Conservation (phyloP, 92 coral and sea anemone species). For the Ricordea florida region DNA sequence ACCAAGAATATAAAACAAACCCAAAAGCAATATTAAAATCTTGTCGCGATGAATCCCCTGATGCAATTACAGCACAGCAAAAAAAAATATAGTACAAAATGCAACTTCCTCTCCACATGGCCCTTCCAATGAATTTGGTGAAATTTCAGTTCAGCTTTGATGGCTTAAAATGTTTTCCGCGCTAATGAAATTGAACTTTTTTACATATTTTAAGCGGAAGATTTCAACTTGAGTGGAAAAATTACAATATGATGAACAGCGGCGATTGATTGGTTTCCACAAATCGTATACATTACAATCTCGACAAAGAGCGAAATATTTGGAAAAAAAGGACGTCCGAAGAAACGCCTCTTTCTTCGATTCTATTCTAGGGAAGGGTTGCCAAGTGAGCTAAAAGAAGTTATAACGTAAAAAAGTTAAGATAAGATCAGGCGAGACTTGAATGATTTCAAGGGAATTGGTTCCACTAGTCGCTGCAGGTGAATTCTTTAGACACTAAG, state of each 20-base stretch:
- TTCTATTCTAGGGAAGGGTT: too few relatives aligned
- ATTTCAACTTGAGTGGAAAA: not conserved
- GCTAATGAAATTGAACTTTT: not conserved
- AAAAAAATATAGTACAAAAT: not conserved
- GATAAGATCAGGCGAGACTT: too few relatives aligned
- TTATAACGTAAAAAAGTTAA: too few relatives aligned
- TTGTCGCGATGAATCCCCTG: not conserved
- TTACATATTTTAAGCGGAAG: not conserved
- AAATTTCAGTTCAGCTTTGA: not conserved
- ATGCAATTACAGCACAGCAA: slow-evolving; percentile 5
- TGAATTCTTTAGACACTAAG: too few relatives aligned
- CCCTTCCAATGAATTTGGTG: not conserved
- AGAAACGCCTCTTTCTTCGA: too few relatives aligned
- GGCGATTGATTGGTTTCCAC: too few relatives aligned
- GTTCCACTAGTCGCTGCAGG: too few relatives aligned
- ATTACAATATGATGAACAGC: not conserved
- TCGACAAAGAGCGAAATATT: too few relatives aligned
- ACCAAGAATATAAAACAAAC: not conserved
- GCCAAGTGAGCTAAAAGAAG: too few relatives aligned
- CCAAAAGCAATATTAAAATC: not conserved
- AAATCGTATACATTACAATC: too few relatives aligned
- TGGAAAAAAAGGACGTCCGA: too few relatives aligned
- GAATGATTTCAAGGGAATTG: too few relatives aligned
- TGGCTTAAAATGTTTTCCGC: not conserved
- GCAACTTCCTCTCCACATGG: not conserved